Evolutionary conservation across 1,140 invertebrate species (phyloP), one percentile per base, ranked within the genome.

Genomic region (Micrasema longulum): DNA sequence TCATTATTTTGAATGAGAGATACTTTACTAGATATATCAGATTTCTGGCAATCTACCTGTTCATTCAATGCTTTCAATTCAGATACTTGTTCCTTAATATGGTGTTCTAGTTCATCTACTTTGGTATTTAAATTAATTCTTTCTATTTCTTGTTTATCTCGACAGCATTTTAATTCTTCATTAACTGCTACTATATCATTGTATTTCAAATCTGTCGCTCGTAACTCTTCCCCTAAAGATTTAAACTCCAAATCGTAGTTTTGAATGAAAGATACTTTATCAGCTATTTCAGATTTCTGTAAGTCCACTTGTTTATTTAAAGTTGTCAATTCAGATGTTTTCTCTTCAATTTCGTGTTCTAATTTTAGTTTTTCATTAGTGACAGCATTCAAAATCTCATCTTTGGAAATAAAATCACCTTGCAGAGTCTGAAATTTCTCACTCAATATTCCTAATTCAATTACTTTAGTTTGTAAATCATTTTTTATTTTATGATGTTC

Each of bases 381-480:
- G 14, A 55, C 23, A 31, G 12, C 14, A 55, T 26, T 55, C 23
- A 55, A 23, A 55, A 55, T 14, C 10, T 14, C 9, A 36, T 55
- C 23, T 55, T 55, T 55, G 9, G 23, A 14, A 9, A 31, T 31
- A 12, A 55, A 16, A 14, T 31, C n/a, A 14, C 26, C 12, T 55
- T 31, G 12, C 1, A 31, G 26, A n/a, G 2, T 6, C 14, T 31
- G 1, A 1, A 31, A 35, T 14, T 31, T 26, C 12, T 4, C 14
- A 14, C n/a, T n/a, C 9, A 31, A 31, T 5, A 23, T 31, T 16
- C 35, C 52, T 14, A 55, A 35, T 55, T 55, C 52, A 11, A 35
- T 55, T n/a, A 55, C 14, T 55, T 31, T 14, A 55, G 14, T n/a
- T 7, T 35, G 23, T 55, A 31, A n/a, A 35, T 35, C 52, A 14